Evolutionary conservation across 2,888 invertebrate species (phyloP).

Genomic region (Meliscaeva auricollis): DNA sequence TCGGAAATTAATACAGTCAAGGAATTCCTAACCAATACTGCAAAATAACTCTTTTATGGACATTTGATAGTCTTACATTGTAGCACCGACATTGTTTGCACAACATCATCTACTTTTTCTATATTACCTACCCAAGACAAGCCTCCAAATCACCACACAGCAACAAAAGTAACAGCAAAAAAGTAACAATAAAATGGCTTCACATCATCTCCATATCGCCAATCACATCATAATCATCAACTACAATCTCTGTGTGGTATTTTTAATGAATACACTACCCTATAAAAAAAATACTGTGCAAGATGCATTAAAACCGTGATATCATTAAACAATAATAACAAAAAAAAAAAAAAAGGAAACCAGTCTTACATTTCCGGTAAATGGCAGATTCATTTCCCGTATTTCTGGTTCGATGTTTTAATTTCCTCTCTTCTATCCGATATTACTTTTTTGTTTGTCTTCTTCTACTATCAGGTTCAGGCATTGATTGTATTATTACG

Average conservation of each 20-base stretch:
- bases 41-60: not conserved
- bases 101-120: too few species aligned
- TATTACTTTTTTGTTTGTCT: not conserved
- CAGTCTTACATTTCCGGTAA: constrained; percentile 65
- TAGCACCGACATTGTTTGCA: not conserved
- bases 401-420: constrained; percentile 61
- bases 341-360: constrained; percentile 6
- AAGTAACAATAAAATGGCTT: constrained; percentile 17
- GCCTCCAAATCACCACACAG: not conserved
- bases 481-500: constrained; percentile 38
- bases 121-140: not conserved
- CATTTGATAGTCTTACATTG: not conserved
- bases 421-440: constrained; percentile 14
- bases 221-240: constrained; percentile 15
- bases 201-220: constrained; percentile 29
- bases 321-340: constrained; percentile 11
- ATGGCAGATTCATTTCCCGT: constrained; percentile 58
- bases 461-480: not conserved
- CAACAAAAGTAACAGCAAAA: not conserved
- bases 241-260: constrained; percentile 14
- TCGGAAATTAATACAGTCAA: not conserved
- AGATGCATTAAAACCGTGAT: constrained; percentile 14
- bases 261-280: not conserved
- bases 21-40: not conserved
- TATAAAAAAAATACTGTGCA: not conserved